A percentile compares a stretch with the other conserved stretches of the same genome.
Evolutionary conservation across 2,797 vertebrate species (phyloP).

Genomic region (Phoxinus dragarum): DNA sequence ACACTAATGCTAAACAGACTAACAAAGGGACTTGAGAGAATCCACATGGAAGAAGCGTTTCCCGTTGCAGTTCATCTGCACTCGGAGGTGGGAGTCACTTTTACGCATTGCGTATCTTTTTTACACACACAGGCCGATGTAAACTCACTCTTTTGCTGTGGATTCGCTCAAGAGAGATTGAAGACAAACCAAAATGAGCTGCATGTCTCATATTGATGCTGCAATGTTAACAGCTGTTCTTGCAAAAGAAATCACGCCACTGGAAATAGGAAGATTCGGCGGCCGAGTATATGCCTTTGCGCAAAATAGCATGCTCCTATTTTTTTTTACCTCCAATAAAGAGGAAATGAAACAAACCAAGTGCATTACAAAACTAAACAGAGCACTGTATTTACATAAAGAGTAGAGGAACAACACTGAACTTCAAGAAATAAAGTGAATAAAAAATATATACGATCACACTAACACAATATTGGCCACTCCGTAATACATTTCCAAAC

Average conservation of each 20-base stretch:
- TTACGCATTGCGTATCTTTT: conserved; percentile 27
- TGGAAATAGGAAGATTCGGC: not conserved
- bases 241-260: not conserved
- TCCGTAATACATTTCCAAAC: not conserved
- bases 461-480: not conserved
- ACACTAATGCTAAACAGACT: conserved; percentile 29
- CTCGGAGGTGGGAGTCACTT: not conserved
- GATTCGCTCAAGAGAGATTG: not conserved
- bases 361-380: not conserved
- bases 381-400: not conserved
- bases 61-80: not conserved
- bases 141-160: not conserved
- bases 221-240: conserved; percentile 10
- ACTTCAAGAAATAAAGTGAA: not conserved
- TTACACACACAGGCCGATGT: not conserved
- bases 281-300: not conserved
- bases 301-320: not conserved
- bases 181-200: not conserved
- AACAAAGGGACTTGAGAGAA: conserved; percentile 27
- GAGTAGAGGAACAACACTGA: not conserved
- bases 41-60: not conserved
- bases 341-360: conserved; percentile 16
- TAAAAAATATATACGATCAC: not conserved
- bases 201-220: not conserved
- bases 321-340: conserved; percentile 8